phyloP scores from a whole-genome alignment of 2,888 invertebrate species.

The Anaspis maculata region DNA sequence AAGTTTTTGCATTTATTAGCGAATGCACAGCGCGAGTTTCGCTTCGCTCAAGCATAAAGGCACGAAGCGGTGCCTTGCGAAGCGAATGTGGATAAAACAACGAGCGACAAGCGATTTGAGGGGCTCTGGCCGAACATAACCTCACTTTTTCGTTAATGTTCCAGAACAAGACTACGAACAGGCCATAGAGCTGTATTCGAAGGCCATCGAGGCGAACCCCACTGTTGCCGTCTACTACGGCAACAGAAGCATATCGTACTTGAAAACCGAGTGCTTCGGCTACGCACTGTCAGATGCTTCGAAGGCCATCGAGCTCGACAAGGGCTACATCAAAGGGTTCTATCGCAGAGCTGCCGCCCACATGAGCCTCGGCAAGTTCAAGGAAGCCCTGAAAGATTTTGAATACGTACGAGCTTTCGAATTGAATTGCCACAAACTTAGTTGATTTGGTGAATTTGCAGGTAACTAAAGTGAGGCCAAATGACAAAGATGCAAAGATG shows the following conservation, averaged over 20 bases:
- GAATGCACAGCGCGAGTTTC: no score
- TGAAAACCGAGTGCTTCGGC: slow-evolving; percentile 92
- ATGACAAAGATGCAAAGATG: slow-evolving; percentile 86
- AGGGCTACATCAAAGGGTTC: slow-evolving; percentile 89
- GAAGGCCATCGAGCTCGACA: slow-evolving; percentile 83
- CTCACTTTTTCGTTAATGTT: no score
- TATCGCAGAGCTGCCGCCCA: slow-evolving; percentile 93
- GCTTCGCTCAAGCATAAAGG: no score
- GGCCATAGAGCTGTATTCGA: slow-evolving; percentile 80
- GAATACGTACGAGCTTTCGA: slow-evolving; percentile 93
- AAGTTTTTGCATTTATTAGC: no score
- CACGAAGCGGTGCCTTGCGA: no score
- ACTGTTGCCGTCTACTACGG: slow-evolving; percentile 82
- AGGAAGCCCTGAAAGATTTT: slow-evolving; percentile 91
- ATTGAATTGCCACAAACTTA: slow-evolving; percentile 29
- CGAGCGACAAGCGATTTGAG: slow-evolving; percentile 2
- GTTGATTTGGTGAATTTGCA: slow-evolving; percentile 36
- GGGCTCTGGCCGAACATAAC: slow-evolving; percentile 12
- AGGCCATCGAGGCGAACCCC: slow-evolving; percentile 83
- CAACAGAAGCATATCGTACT: slow-evolving; percentile 91
- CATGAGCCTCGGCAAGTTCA: slow-evolving; percentile 97
- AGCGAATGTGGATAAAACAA: no score
- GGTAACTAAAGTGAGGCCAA: slow-evolving; percentile 87
- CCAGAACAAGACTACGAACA: slow-evolving; percentile 83
- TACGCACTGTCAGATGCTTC: slow-evolving; percentile 89